Evolutionary conservation across 2,888 invertebrate genomes (phyloP), one percentile per base, ranked within the genome.

Genomic region (Isotomurus palustris): DNA sequence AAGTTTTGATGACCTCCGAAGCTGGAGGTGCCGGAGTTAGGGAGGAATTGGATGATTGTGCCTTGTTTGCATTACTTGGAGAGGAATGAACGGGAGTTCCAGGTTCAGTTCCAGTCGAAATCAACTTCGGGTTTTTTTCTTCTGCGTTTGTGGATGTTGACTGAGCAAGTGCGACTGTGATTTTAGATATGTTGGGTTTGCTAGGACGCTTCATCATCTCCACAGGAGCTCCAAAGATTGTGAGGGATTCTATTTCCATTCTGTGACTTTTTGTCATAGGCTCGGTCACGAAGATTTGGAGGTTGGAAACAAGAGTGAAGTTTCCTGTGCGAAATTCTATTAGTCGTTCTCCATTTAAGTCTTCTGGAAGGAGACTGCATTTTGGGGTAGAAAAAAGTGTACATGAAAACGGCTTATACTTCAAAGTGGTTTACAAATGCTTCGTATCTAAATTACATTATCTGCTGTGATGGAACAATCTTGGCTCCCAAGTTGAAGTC

Each of bases 261-360:
- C 10, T 8, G 22, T 36, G 40, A 21, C 50, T 40, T 22, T 36
- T 19, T 10, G 36, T 25, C 43, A 56, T 51, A 2, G 45, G 49
- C 14, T 40, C 56, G 21, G 49, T 48, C 2, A 60, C 47, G 48
- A 56, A 60, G 14, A 60, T 56, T 40, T 60, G 60, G 25, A 56
- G 51, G 35, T 56, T 60, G 10, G 60, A 53, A 25, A 56, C 60
- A 3, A 56, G 24, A 21, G 54, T 49, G 38, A 60, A 60, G 22
- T 53, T 51, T 35, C 60, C 60, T 27, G 60, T 41, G 14, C 60
- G 55, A n/a, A 60, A 53, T 22, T 60, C 60, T 22, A 60, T 60
- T 8, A 53, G 41, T 5, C 53, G 38, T 21, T 60, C 60, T 8
- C 53, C 56, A 3, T n/a, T 22, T 2, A 60, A 38, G 35, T 60